phyloP scores from a whole-genome alignment of 2,113 vertebrate species.

The Mionectes macconnelli region DNA sequence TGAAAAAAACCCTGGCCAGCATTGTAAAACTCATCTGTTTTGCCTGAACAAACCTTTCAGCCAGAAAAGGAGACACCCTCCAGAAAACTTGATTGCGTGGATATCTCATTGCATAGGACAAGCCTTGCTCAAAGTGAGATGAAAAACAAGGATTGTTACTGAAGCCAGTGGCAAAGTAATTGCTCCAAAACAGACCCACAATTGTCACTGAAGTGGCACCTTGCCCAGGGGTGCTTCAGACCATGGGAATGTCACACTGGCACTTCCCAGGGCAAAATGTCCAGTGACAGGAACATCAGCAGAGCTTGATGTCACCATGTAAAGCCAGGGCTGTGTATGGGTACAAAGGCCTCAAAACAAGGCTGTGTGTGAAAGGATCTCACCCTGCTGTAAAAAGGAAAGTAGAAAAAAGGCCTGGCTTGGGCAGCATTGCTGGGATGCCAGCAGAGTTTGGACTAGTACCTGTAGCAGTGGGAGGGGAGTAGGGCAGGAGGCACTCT shows the following conservation, averaged over 20 bases:
- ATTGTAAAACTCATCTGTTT: background rate
- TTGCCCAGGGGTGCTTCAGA: background rate
- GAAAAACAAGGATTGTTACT: background rate
- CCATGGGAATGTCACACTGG: background rate
- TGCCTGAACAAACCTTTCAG: background rate
- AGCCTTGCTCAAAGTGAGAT: background rate
- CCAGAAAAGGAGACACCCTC: background rate
- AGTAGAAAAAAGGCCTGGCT: background rate
- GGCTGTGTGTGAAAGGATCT: background rate
- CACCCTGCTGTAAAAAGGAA: background rate
- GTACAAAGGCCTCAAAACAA: background rate
- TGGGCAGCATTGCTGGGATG: accelerated
- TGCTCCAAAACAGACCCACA: background rate
- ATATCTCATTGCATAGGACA: background rate
- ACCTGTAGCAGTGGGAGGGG: background rate
- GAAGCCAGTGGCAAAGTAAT: background rate
- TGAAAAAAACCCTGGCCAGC: background rate
- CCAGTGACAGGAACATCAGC: background rate
- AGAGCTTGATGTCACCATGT: background rate
- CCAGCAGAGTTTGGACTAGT: background rate
- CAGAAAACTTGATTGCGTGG: background rate
- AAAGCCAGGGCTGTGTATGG: background rate
- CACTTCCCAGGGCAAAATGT: background rate
- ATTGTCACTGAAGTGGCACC: background rate
- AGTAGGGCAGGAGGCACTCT: accelerated